phyloP scores from a whole-genome alignment of 2,888 invertebrate genomes.

The Yponomeuta plumbellus region DNA sequence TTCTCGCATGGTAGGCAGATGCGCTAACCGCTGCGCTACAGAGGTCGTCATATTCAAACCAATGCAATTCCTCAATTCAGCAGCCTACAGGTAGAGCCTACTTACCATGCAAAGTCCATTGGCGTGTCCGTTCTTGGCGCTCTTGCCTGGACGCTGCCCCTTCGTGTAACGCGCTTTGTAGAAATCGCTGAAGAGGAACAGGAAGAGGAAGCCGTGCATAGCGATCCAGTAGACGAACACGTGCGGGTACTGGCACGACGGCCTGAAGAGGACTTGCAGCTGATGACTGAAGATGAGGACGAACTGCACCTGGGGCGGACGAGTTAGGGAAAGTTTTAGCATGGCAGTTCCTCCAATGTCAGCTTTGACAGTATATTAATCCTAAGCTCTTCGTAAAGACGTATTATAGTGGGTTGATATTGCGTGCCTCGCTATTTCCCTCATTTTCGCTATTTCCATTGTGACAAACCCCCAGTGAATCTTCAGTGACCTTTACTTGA shows the following conservation, averaged over 20 bases:
- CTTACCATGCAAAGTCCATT: constrained; percentile 41
- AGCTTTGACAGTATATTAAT: too few relatives aligned
- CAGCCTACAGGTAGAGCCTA: neutral
- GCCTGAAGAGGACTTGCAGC: constrained; percentile 91
- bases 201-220: constrained; percentile 94
- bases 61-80: too few relatives aligned
- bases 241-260: constrained; percentile 94
- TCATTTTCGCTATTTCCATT: too few relatives aligned
- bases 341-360: neutral
- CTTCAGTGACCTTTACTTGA: too few relatives aligned
- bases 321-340: neutral
- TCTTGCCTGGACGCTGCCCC: constrained; percentile 40
- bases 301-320: constrained; percentile 86
- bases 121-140: constrained; percentile 33
- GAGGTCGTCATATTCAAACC: too few relatives aligned
- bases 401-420: too few relatives aligned
- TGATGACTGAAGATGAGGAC: constrained; percentile 94
- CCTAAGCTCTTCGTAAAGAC: too few relatives aligned
- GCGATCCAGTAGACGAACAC: constrained; percentile 96
- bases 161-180: constrained; percentile 88
- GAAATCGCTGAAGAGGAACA: constrained; percentile 95
- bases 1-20: too few relatives aligned
- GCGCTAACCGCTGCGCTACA: too few relatives aligned
- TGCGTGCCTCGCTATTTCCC: too few relatives aligned
- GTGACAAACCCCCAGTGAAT: too few relatives aligned